A percentile compares a stretch with the other conserved stretches of the same genome.
Evolutionary conservation across 92 coral and sea anemone species (phyloP).

Genomic region (Anthopleura xanthogrammica): DNA sequence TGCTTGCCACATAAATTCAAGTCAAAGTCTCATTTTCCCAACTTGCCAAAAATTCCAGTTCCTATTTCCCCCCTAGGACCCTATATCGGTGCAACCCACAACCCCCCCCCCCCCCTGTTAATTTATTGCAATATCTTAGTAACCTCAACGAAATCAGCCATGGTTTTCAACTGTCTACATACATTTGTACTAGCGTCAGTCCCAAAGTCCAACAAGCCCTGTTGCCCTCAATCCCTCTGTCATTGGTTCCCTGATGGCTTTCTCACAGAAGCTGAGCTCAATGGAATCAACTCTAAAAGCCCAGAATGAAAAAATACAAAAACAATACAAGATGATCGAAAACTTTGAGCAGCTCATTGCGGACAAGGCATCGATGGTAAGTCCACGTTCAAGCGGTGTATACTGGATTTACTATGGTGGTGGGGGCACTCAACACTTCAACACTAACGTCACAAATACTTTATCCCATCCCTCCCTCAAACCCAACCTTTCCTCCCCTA

Average conservation of each 20-base stretch:
- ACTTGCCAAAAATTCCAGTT: too few species aligned
- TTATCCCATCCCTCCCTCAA: too few species aligned
- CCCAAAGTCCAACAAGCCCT: slow-evolving; percentile 9
- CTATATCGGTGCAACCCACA: too few species aligned
- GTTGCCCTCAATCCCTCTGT: slow-evolving; percentile 39
- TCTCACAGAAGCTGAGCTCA: slow-evolving; percentile 57
- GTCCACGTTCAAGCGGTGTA: neutral
- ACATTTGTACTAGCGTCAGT: slow-evolving; percentile 33
- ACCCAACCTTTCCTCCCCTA: too few species aligned
- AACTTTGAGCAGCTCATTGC: slow-evolving; percentile 32
- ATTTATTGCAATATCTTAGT: neutral
- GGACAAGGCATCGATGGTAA: slow-evolving; percentile 46
- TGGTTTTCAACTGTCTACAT: neutral
- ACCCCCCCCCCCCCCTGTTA: neutral
- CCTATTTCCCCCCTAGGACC: too few species aligned
- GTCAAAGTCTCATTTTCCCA: too few species aligned
- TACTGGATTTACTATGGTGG: too few species aligned
- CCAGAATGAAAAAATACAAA: slow-evolving; percentile 55
- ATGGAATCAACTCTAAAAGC: slow-evolving; percentile 56
- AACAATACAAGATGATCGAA: slow-evolving; percentile 42
- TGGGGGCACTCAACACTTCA: too few species aligned
- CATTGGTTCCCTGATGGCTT: slow-evolving; percentile 55
- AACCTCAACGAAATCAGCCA: neutral
- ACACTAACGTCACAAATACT: too few species aligned
- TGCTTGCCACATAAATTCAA: too few species aligned